phyloP scores from a whole-genome alignment of 2,888 invertebrate genomes.

The Tipula confusa region DNA sequence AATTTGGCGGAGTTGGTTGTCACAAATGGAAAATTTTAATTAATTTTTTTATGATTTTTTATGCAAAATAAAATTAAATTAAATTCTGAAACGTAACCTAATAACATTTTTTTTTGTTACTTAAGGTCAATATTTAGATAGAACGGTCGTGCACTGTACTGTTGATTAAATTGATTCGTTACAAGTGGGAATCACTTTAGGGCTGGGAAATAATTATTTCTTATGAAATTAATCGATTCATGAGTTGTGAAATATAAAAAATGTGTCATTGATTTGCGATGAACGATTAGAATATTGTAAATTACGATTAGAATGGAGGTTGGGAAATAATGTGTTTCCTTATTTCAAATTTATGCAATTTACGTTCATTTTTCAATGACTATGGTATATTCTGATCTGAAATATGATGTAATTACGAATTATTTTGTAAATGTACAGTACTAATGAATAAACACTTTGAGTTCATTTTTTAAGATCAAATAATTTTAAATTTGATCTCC shows the following conservation, averaged over 20 bases:
- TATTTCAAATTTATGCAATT: not conserved
- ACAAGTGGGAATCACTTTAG: no score
- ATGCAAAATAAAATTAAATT: not conserved
- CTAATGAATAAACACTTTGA: no score
- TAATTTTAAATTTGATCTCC: no score
- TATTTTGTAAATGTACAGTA: no score
- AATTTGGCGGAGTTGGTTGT: no score
- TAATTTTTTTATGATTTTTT: not conserved
- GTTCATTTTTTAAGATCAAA: no score
- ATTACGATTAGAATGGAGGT: not conserved
- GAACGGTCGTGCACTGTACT: no score
- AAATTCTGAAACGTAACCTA: not conserved
- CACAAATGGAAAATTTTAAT: not conserved
- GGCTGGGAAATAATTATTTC: no score
- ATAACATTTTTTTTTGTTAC: not conserved
- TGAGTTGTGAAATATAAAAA: not conserved
- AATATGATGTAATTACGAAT: not conserved
- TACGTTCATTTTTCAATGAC: not conserved
- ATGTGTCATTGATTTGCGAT: not conserved
- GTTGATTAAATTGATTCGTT: no score
- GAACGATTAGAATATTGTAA: not conserved
- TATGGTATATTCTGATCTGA: no score
- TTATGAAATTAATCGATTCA: no score
- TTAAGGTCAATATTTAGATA: not conserved
- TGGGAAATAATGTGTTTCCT: not conserved